Percentiles rank a stretch among this genome's conserved stretches.
These are phyloP conservation scores for Eptesicus fuscus DNA, from an alignment of 2,113 vertebrate genomes.

Conservation along the genomic window DNA sequence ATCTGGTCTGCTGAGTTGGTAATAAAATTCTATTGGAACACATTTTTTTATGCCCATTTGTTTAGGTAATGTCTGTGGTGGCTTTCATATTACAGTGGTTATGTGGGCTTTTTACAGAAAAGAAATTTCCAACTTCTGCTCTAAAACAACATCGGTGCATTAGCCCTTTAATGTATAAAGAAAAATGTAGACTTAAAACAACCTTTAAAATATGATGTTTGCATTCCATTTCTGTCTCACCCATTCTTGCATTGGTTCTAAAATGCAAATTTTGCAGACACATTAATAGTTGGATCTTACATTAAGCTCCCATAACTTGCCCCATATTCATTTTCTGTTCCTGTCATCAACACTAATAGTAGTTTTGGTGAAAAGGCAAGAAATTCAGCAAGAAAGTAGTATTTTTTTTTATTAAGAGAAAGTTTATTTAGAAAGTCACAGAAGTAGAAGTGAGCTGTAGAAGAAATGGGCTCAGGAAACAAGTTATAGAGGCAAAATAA, in stretches of 20 bases:
- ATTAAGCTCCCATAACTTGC: background rate
- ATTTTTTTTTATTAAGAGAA: too few relatives aligned
- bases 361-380: too few relatives aligned
- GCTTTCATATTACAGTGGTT: background rate
- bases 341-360: background rate
- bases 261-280: background rate
- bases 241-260: background rate
- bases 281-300: background rate
- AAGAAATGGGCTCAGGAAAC: background rate
- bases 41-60: background rate
- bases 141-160: background rate
- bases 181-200: background rate
- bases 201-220: background rate
- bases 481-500: background rate
- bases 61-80: background rate
- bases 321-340: background rate
- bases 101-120: background rate
- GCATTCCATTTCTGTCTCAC: background rate
- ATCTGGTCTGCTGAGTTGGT: background rate
- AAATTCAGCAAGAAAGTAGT: too few relatives aligned
- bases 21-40: background rate
- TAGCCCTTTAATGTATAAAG: background rate
- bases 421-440: background rate
- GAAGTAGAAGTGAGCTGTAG: background rate
- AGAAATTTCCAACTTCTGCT: background rate